Conservation (phyloP, 2,113 vertebrate genomes). For the Urocitellus parryii region DNA sequence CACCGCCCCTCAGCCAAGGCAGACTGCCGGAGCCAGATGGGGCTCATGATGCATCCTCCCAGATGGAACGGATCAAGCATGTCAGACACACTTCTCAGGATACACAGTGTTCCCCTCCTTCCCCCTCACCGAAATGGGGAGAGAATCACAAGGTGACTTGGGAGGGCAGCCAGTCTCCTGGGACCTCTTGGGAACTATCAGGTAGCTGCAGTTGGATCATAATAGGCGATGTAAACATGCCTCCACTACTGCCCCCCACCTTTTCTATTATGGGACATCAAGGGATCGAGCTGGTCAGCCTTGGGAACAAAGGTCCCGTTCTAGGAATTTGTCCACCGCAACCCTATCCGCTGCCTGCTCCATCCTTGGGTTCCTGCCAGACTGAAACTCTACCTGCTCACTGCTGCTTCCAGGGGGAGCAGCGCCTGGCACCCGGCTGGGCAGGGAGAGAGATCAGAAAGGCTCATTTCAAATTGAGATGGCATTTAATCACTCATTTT, state of each 20-base stretch:
- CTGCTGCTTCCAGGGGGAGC: background rate
- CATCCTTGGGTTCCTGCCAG: constrained; percentile 26
- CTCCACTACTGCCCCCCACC: accelerated
- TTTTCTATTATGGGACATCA: constrained; percentile 77
- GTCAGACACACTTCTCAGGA: constrained; percentile 56
- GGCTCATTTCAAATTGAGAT: constrained; percentile 63
- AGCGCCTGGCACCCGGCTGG: constrained; percentile 24
- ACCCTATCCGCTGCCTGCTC: constrained; percentile 64
- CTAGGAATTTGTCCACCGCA: constrained; percentile 83
- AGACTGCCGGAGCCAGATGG: constrained; percentile 49
- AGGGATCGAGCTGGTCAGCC: constrained; percentile 78
- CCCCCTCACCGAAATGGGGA: background rate
- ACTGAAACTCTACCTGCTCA: constrained; percentile 79
- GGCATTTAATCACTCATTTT: constrained; percentile 54
- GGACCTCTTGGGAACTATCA: constrained; percentile 30
- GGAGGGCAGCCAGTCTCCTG: constrained; percentile 62
- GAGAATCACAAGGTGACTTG: constrained; percentile 74
- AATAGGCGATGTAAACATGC: constrained; percentile 51
- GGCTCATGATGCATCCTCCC: constrained; percentile 23
- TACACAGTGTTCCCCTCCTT: constrained; percentile 53
- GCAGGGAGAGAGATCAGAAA: constrained; percentile 8
- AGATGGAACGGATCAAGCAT: constrained; percentile 60
- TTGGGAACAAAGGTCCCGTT: constrained; percentile 80
- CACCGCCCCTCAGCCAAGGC: background rate
- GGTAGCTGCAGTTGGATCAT: constrained; percentile 53